Evolutionary conservation across 2,797 vertebrate genomes (phyloP).

Genomic region (Hoplostethus atlanticus): DNA sequence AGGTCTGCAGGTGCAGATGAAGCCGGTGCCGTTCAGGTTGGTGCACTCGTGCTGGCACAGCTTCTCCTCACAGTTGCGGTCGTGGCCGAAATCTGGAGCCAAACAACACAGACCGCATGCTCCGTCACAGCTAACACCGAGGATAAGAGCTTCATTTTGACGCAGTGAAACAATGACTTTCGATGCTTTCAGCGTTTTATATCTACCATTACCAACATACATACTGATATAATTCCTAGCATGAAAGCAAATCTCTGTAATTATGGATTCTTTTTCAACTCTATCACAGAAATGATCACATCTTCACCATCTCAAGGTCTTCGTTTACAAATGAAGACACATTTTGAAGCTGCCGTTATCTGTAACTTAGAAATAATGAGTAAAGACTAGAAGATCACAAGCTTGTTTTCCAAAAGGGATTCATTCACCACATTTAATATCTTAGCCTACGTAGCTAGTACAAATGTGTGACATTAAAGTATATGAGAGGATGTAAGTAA

Average conservation of each 20-base stretch:
- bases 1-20: conserved; percentile 91
- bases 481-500: conserved; percentile 47
- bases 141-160: neutral
- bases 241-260: neutral
- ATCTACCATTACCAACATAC: too few relatives aligned
- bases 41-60: conserved; percentile 92
- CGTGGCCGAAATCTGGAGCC: conserved; percentile 84
- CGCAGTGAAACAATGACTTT: neutral
- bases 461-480: neutral
- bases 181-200: too few relatives aligned
- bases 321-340: neutral
- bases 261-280: neutral
- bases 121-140: neutral
- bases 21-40: conserved; percentile 88
- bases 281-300: neutral
- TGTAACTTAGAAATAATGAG: too few relatives aligned
- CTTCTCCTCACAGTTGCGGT: conserved; percentile 90
- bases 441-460: too few relatives aligned
- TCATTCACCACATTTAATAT: neutral
- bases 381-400: neutral
- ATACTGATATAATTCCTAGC: too few relatives aligned
- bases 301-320: neutral
- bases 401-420: neutral
- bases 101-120: conserved; percentile 14
- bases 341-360: neutral